Conservation (phyloP, 2,888 invertebrate species). For the Cephus rjabovi region DNA sequence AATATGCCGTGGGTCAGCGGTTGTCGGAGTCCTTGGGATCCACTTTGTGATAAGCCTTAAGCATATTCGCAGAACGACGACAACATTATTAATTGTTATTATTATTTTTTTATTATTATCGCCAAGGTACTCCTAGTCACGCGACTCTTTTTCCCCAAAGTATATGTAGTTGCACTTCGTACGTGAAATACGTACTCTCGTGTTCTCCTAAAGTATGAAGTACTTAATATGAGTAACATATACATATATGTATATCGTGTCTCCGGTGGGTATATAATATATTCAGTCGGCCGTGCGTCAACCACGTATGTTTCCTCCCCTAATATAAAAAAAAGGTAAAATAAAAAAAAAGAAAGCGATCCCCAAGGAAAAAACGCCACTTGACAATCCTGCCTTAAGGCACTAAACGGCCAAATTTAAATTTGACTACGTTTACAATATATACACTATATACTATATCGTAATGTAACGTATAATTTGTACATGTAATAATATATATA, state of each 20-base stretch:
- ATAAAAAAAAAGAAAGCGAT: constrained; percentile 4
- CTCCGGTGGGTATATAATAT: background rate
- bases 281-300: background rate
- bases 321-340: constrained; percentile 1
- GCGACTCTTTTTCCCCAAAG: background rate
- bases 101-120: background rate
- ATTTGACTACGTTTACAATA: constrained; percentile 29
- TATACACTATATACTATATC: constrained; percentile 24
- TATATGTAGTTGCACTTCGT: background rate
- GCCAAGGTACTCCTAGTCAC: background rate
- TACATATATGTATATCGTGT: background rate
- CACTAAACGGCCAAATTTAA: constrained; percentile 45
- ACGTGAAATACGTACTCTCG: background rate
- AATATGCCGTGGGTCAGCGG: background rate
- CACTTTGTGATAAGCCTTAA: background rate
- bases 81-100: background rate
- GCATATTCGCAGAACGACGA: background rate
- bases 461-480: constrained; percentile 2
- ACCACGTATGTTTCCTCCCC: constrained; percentile 2
- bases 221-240: background rate
- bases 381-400: constrained; percentile 46
- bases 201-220: background rate
- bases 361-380: background rate
- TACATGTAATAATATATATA: constrained; percentile 20
- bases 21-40: background rate